phyloP scores from a whole-genome alignment of 2,797 vertebrate genomes.

The Acropternis orthonyx region DNA sequence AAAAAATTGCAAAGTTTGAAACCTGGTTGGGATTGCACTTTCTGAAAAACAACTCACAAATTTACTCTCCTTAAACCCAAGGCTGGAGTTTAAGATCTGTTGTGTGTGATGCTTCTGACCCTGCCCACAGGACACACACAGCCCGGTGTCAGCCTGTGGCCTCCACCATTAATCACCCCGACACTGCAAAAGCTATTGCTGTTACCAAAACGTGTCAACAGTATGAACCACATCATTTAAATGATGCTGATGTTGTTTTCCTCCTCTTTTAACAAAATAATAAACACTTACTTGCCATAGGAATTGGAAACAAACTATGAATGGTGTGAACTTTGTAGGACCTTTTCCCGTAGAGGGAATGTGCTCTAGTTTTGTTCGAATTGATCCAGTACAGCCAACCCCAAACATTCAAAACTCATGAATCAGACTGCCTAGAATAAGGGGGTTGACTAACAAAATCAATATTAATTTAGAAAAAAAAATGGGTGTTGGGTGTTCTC shows the following conservation, averaged over 20 bases:
- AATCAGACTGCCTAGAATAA: not conserved
- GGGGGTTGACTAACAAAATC: not conserved
- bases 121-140: not conserved
- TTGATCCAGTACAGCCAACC: not conserved
- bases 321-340: not conserved
- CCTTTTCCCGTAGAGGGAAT: not conserved
- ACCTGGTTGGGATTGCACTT: not conserved
- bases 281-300: conserved; percentile 12
- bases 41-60: not conserved
- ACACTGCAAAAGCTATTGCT: not conserved
- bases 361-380: not conserved
- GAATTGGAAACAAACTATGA: not conserved
- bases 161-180: not conserved
- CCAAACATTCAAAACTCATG: not conserved
- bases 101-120: not conserved
- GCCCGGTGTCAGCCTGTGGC: not conserved
- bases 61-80: not conserved
- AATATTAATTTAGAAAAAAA: not conserved
- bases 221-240: not conserved
- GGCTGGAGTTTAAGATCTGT: not conserved
- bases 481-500: not conserved
- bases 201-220: not conserved
- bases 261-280: conserved; percentile 23
- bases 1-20: not conserved
- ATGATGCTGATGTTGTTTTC: not conserved